Base-by-base conservation (phyloP, 2,113 vertebrate species). In the Cebidichthys violaceus region DNA sequence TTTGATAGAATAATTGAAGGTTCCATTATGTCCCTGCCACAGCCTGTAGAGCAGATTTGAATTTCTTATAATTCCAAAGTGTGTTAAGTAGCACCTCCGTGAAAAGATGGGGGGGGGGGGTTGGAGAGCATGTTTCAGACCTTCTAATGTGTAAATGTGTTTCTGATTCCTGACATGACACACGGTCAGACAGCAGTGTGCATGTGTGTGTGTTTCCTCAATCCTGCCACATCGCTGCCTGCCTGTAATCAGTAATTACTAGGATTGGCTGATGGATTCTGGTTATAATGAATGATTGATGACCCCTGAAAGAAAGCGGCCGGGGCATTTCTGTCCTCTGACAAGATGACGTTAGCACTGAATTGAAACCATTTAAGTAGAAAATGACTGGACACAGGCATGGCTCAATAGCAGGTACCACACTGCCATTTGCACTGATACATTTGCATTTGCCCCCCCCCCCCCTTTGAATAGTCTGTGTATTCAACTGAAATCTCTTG, bases 1-100 rank as follows among this genome's bases (percentile, higher is more conserved):
- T 94, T 92, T 95, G 94, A 96, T 94, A 93, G 93, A 94, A 93
- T 95, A 95, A 95, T 96, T 95, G 85, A 80, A 94, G 92, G 94
- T 92, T 96, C 77, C 87, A 94, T 95, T 95, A 92, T 95, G 92
- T 81, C 86, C 78, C 93, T 95, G 94, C 92, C 95, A 93, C 77
- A 61, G 85, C 84, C 79, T 81, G 74, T 29, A 66, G 85, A 86
- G 76, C 81, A 90, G 86, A 92, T 95, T 94, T 93, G 92, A 94
- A 94, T 93, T 90, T 93, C 92, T 91, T 91, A 82, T 85, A 88
- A 91, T 94, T 92, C 88, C 80, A 91, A 90, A 78, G 79, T 81
- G 89, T 90, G 90, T 91, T 94, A 94, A 94, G 92, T 92, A 93
- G 92, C 91, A 92, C 94, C 94, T 95, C 91, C 86, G 89, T 92